Evolutionary conservation across 2,888 invertebrate species (phyloP).

Genomic region (Ceratothoa steindachneri): DNA sequence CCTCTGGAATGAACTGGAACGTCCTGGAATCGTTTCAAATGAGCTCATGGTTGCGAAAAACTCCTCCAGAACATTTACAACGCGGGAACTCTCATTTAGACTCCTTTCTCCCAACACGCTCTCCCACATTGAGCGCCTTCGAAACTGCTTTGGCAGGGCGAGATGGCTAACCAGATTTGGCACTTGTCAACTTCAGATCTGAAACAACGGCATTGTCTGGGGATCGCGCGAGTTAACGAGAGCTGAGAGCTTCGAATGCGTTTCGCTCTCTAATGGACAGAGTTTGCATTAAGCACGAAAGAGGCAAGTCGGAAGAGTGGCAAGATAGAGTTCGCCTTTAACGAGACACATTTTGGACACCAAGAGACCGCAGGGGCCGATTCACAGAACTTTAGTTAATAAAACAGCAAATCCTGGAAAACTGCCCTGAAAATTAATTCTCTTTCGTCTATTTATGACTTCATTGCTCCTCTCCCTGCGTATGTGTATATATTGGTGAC

Average conservation of each 20-base stretch:
- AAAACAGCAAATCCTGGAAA: not conserved
- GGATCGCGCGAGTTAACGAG: not conserved
- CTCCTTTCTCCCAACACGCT: too few relatives aligned
- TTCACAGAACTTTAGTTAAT: not conserved
- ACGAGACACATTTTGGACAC: not conserved
- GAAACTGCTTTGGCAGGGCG: not conserved
- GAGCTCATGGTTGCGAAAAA: constrained; percentile 4
- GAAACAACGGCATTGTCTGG: not conserved
- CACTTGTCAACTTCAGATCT: constrained; percentile 7
- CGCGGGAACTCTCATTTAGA: too few relatives aligned
- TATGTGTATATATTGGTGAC: too few relatives aligned
- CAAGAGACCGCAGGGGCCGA: not conserved
- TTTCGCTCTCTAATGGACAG: not conserved
- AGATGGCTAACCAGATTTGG: constrained; percentile 5
- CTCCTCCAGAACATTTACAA: constrained; percentile 7
- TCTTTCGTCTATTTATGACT: not conserved
- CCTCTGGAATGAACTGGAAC: constrained; percentile 6
- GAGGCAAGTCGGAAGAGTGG: not conserved
- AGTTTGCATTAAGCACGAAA: not conserved
- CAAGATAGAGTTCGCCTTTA: not conserved
- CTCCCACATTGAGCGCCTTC: too few relatives aligned
- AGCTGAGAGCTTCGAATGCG: not conserved
- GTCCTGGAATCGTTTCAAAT: not conserved
- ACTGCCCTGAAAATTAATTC: not conserved
- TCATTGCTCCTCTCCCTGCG: too few relatives aligned